phyloP scores from a whole-genome alignment of 2,888 invertebrate genomes.

The Sarcophaga rosellei region DNA sequence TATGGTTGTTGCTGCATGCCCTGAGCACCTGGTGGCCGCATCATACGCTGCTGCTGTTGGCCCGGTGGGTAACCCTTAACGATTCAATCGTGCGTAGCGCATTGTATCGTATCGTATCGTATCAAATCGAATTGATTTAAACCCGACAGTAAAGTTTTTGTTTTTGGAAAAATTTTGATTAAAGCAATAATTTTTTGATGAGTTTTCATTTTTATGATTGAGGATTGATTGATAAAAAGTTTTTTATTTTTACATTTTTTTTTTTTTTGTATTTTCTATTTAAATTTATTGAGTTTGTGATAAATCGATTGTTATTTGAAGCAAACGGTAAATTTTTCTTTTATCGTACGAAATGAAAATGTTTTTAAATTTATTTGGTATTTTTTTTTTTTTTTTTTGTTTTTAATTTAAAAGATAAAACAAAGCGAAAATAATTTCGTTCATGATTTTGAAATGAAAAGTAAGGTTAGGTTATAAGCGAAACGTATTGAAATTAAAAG shows the following conservation, averaged over 20 bases:
- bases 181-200: constrained; percentile 61
- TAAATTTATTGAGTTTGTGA: neutral
- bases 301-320: constrained; percentile 14
- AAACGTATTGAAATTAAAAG: constrained; percentile 20
- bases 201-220: constrained; percentile 56
- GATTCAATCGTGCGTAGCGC: constrained; percentile 17
- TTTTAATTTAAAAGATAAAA: constrained; percentile 55
- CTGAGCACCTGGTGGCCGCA: constrained; percentile 80
- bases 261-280: constrained; percentile 22
- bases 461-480: constrained; percentile 24
- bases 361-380: neutral
- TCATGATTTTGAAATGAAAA: constrained; percentile 58
- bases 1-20: constrained; percentile 81
- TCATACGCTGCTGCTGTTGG: constrained; percentile 75
- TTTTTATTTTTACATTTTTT: constrained; percentile 12
- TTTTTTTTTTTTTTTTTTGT: constrained; percentile 5
- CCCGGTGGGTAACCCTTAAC: constrained; percentile 78
- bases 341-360: constrained; percentile 48
- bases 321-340: constrained; percentile 40
- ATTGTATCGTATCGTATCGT: no score
- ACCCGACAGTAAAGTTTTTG: constrained; percentile 65
- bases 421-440: constrained; percentile 56
- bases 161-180: constrained; percentile 67
- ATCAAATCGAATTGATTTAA: constrained; percentile 59
- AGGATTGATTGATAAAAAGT: constrained; percentile 37